Evolutionary conservation across 2,113 vertebrate species (phyloP), one percentile per base, ranked within the genome.

Genomic region (Cervus canadensis): DNA sequence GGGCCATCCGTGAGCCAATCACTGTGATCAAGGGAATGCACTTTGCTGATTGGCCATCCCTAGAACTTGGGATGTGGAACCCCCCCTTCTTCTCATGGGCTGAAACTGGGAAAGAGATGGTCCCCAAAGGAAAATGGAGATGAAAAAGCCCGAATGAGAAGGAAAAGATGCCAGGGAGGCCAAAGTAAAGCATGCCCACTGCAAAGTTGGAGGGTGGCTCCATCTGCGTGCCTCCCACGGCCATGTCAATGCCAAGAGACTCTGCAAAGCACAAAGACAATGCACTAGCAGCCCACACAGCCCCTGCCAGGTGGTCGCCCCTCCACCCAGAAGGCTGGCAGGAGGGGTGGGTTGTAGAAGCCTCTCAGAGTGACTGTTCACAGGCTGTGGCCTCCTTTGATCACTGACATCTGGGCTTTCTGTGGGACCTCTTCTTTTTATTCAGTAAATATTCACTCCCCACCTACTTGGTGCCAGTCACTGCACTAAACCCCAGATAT

Each of bases 251-350:
- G 76, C 45, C 3, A 3, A 50, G 48, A 67, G 50, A 62, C n/a
- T 30, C 54, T 9, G 57, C 4, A 13, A 36, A 87, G 16, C 86
- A 13, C 17, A 30, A 17, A 25, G 67, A 19, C 23, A 78, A n/a
- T 10, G n/a, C 40, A 36, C 7, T 21, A 5, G 7, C 50, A 56
- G 25, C 54, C 45, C 45, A n/a, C 7, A 33, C 57, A 64, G 78
- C 64, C 45, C 14, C 84, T 33, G 71, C n/a, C 14, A 4, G 0
- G 19, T 5, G 45, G 45, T 5, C 0, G 1, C 6, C 82, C 52
- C 83, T 48, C 21, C 16, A 26, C 78, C 71, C 45, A 10, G 57
- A 23, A 50, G 57, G 25, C n/a, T 30, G 25, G 59, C 25, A 10
- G n/a, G 15, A 40, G 57, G 6, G 5, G 26, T 25, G 19, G 91